These are phyloP conservation scores for Eurystomus glaucurus DNA, from an alignment of 2,797 vertebrate species.

Conservation along the genomic window DNA sequence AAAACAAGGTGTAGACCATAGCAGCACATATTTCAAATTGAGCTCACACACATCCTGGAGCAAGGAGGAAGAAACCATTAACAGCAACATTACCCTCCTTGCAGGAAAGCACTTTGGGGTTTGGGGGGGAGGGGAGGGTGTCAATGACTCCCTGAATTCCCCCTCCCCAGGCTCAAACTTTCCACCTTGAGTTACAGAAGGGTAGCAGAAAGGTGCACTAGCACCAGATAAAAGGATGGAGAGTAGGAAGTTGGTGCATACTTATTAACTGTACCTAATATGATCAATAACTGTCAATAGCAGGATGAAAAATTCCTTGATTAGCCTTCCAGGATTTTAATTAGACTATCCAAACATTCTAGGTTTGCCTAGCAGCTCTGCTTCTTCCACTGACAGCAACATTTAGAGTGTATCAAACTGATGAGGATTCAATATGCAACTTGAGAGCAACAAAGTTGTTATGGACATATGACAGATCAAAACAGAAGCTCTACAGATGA, in stretches of 20 bases:
- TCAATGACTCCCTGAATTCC: background rate
- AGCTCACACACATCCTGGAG: rapidly evolving
- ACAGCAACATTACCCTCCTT: background rate
- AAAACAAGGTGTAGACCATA: rapidly evolving
- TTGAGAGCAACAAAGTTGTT: background rate
- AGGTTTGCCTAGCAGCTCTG: background rate
- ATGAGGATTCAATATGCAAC: background rate
- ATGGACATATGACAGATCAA: background rate
- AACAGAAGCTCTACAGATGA: background rate
- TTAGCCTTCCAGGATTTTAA: background rate
- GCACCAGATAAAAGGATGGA: background rate
- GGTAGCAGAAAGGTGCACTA: background rate
- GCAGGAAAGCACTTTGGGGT: background rate
- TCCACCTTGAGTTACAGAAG: background rate
- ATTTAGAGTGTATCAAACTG: background rate
- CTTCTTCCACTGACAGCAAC: background rate
- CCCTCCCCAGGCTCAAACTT: background rate
- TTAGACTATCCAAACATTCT: background rate
- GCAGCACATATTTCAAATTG: background rate
- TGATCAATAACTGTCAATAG: background rate
- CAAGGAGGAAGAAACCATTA: background rate
- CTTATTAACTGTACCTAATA: background rate
- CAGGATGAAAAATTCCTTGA: background rate
- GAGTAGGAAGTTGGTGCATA: background rate
- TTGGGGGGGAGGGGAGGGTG: too few relatives aligned